Base-by-base conservation (phyloP, 2,888 invertebrate genomes). In the Gastrophysa polygoni region DNA sequence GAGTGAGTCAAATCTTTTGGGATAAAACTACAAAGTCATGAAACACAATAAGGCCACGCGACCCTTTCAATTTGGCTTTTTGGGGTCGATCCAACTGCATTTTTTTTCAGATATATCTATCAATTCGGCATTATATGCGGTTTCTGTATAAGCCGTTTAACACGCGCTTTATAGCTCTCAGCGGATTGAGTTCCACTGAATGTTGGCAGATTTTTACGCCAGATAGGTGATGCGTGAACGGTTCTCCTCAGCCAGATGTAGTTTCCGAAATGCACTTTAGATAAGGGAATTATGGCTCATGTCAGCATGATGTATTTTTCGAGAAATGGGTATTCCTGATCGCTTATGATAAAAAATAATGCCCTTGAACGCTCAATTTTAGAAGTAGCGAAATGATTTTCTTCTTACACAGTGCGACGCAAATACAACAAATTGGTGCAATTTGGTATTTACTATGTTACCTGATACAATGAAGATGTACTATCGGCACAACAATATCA, bases 101-200 rank as follows among this genome's bases (percentile, higher is more conserved):
- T 28, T 50, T 50, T 50, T 50, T 50, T 11, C 32, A 46, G 46
- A 46, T 46, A 46, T 46, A 79, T 79, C 78, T 43, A 79, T 79
- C 78, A 77, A 76, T 78, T 78, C 73, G 75, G 73, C 75, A 79
- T 80, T 79, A 78, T 38, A 14, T 79, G 78, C 68, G 77, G 77
- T 78, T 78, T 77, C 75, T 75, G 75, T 74, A 80, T 80, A 78
- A 79, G 75, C 79, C 80, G 80, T 81, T 81, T 79, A 80, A 78
- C 80, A 78, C 75, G 74, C 72, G 78, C 77, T 72, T 79, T 78
- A 77, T 77, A 70, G 73, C 71, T 71, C 67, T 60, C 63, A 47
- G 63, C 46, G 68, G 68, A 71, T 67, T 61, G 69, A 61, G 65
- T 72, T 71, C 63, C 63, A 65, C 64, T 69, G 64, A 68, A 71